Evolutionary conservation across 2,113 vertebrate genomes (phyloP).

Genomic region (Reinhardtius hippoglossoides): DNA sequence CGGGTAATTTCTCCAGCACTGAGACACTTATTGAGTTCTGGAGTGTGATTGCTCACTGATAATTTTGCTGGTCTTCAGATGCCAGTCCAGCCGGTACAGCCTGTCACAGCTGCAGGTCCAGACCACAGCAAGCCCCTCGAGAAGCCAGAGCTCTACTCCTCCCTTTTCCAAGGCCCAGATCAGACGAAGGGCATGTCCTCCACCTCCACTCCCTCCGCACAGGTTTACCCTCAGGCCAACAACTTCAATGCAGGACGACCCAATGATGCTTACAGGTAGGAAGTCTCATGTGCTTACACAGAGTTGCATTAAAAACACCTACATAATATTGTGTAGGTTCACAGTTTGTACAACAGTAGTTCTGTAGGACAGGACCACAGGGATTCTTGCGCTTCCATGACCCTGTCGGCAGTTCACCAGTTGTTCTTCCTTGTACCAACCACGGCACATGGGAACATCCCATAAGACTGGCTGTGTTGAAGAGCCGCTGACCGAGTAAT

Average conservation of each 20-base stretch:
- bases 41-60: background rate
- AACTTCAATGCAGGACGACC: slow-evolving; percentile 83
- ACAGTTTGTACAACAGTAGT: no score
- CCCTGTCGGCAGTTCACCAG: no score
- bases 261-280: slow-evolving; percentile 89
- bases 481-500: no score
- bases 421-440: no score
- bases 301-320: background rate
- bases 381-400: no score
- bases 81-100: slow-evolving; percentile 86
- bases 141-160: slow-evolving; percentile 84
- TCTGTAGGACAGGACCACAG: no score
- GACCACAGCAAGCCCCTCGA: slow-evolving; percentile 88
- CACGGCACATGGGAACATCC: no score
- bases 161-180: slow-evolving; percentile 78
- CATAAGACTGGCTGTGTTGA: no score
- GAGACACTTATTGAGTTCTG: background rate
- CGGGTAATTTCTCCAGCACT: background rate
- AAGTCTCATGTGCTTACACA: background rate
- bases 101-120: slow-evolving; percentile 80
- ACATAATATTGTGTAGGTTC: background rate
- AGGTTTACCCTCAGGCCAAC: slow-evolving; percentile 87
- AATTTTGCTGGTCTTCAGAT: slow-evolving; percentile 74
- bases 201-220: slow-evolving; percentile 83
- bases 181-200: slow-evolving; percentile 88